Evolutionary conservation across 2,888 invertebrate species (phyloP), one percentile per base, ranked within the genome.

Genomic region (Drosophila meridionalis): DNA sequence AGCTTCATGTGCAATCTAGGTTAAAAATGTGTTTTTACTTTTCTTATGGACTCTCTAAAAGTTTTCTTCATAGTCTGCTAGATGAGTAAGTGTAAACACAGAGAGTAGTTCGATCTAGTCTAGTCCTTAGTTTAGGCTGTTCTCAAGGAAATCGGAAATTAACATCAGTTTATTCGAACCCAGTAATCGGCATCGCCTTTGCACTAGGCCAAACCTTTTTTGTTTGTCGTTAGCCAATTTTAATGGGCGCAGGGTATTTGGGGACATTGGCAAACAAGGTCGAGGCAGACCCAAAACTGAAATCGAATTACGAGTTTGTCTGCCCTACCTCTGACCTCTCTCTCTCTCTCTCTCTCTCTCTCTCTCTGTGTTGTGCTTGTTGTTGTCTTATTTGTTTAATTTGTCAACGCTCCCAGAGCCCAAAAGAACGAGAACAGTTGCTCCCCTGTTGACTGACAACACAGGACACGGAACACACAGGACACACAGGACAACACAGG

Each of bases 361-460:
- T 26, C 8, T 64, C 42, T 55, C 32, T 64, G 30, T 61, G 36
- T 47, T 59, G 52, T 32, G 32, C 32, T 69, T 76, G 75, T 55
- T 80, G 73, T 81, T 83, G 73, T 83, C 78, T 83, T 87, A 83
- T 89, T 88, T 86, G 89, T 87, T 89, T 85, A 85, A 85, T 87
- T 85, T 85, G 84, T 89, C 70, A 82, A 67, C 69, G 67, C 66
- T 69, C 65, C 26, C 52, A 28, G 34, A 11, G 28, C 47, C 48
- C 48, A 71, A 43, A 43, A 40, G 48, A 40, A 20, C 38, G 52
- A 42, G 14, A 64, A 59, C 64, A 76, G 60, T 78, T 61, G 67
- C 69, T 64, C 63, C 69, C 68, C 52, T 69, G 70, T 69, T 67
- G 73, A 69, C 60, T 67, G 68, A 64, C 63, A 73, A 55, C 57